Base-by-base conservation (phyloP, 2,797 vertebrate species). In the Clamator glandarius region DNA sequence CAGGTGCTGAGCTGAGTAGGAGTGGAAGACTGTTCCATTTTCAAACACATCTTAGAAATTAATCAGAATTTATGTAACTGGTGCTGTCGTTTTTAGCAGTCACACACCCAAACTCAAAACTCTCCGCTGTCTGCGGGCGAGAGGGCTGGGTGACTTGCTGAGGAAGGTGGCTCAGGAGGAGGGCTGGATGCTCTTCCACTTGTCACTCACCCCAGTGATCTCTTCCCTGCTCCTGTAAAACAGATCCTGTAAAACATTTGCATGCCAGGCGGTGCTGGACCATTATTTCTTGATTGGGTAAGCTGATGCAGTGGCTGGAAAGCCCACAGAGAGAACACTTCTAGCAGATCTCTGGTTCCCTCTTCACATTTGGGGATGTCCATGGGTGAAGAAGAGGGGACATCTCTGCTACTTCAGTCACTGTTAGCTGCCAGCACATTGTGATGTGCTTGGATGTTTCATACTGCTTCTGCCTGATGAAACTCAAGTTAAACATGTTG, bases 321-420 rank as follows among this genome's bases (percentile, higher is more conserved):
- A 59, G 54, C 52, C 42, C 12, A 3, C 4, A 28, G 68, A 41
- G 50, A 15, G 42, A 48, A 6, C 24, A 6, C 31, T 82, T 63
- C 0, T 24, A 54, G 31, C 28, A 74, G 44, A 18, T 39, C 5
- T 0, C 0, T 0, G 0, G 16, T 29, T 28, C 25, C 33, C 58
- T 62, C 11, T 48, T 81, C 10, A 4, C 19, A 12, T 6, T 6
- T 18, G 9, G 33, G 26, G 20, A 41, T 33, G 25, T 26, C 46
- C 12, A 0, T 10, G 35, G 46, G 8, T 39, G 51, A 33, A 51
- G 66, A 61, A 67, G 26, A 54, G 31, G 21, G 54, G 50, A 18
- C 8, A 6, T 26, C 15, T 11, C 46, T n/a, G 6, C 21, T 41
- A 0, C 5, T 62, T 8, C 13, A 1, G 24, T n/a, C 0, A 0